phyloP scores from a whole-genome alignment of 2,888 invertebrate species.

The Heliconius sara region DNA sequence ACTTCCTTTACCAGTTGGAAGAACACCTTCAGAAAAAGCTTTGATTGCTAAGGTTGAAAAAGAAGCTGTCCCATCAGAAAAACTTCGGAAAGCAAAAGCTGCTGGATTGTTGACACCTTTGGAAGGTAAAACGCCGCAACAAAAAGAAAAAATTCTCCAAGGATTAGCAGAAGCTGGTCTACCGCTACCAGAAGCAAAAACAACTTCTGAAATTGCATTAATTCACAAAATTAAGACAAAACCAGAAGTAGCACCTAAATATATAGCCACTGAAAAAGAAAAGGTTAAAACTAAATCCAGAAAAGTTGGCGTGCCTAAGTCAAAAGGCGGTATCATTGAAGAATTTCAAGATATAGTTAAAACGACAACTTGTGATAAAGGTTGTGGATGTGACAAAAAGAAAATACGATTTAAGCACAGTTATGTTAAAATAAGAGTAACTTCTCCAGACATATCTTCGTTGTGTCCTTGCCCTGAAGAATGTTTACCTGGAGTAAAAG shows the following conservation, averaged over 20 bases:
- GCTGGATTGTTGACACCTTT: conserved; percentile 52
- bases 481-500: conserved; percentile 65
- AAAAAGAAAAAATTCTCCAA: conserved; percentile 53
- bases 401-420: conserved; percentile 73
- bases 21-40: conserved; percentile 54
- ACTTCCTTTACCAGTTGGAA: conserved; percentile 54
- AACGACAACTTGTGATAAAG: conserved; percentile 66
- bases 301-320: conserved; percentile 51
- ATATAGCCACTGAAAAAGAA: conserved; percentile 56
- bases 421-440: conserved; percentile 70
- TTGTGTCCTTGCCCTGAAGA: conserved; percentile 67
- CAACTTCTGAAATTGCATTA: conserved; percentile 52
- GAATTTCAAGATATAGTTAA: conserved; percentile 63
- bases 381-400: conserved; percentile 70
- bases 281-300: conserved; percentile 57
- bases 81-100: conserved; percentile 50
- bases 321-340: conserved; percentile 55
- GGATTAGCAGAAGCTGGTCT: conserved; percentile 47
- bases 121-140: conserved; percentile 49
- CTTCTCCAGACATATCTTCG: conserved; percentile 69
- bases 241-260: conserved; percentile 52
- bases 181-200: conserved; percentile 50
- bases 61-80: conserved; percentile 49
- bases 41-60: conserved; percentile 51
- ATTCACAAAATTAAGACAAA: conserved; percentile 54